Evolutionary conservation across 2,797 vertebrate species (phyloP).

Genomic region (Sebastes ruberrimus): DNA sequence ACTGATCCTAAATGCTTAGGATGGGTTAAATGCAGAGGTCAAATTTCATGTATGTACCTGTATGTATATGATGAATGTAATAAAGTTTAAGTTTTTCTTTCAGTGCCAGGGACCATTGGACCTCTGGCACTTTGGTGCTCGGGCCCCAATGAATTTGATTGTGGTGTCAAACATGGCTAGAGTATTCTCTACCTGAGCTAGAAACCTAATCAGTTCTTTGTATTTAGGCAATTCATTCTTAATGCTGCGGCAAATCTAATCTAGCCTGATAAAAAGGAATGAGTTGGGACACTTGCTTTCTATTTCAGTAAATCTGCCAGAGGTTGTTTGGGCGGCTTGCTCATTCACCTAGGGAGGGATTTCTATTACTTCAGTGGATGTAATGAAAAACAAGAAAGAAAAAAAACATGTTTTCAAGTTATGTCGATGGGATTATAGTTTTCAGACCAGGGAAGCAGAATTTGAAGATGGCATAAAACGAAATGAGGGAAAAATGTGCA

Average conservation of each 20-base stretch:
- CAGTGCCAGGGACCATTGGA: background rate
- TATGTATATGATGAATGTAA: too few species aligned
- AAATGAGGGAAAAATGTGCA: background rate
- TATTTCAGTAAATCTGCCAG: slow-evolving; percentile 51
- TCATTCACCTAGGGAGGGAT: slow-evolving; percentile 26
- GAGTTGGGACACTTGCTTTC: slow-evolving; percentile 46
- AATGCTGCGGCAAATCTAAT: slow-evolving; percentile 48
- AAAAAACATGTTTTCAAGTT: slow-evolving; percentile 7
- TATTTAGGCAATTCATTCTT: slow-evolving; percentile 38
- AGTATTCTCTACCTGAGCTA: slow-evolving; percentile 12
- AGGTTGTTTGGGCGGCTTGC: slow-evolving; percentile 14
- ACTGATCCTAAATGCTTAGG: too few species aligned
- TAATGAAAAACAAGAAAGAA: background rate
- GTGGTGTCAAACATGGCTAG: slow-evolving; percentile 2
- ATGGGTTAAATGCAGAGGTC: too few species aligned
- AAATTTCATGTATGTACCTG: too few species aligned
- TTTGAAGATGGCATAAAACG: slow-evolving; percentile 4
- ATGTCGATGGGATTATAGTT: slow-evolving; percentile 7
- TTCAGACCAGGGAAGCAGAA: background rate
- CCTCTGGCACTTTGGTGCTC: background rate
- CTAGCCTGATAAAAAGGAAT: slow-evolving; percentile 35
- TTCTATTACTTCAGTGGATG: slow-evolving; percentile 46
- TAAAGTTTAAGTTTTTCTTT: background rate
- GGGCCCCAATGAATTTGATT: slow-evolving; percentile 22
- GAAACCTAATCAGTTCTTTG: slow-evolving; percentile 45